phyloP scores from a whole-genome alignment of 2,113 vertebrate species.

The Xenus cinereus region DNA sequence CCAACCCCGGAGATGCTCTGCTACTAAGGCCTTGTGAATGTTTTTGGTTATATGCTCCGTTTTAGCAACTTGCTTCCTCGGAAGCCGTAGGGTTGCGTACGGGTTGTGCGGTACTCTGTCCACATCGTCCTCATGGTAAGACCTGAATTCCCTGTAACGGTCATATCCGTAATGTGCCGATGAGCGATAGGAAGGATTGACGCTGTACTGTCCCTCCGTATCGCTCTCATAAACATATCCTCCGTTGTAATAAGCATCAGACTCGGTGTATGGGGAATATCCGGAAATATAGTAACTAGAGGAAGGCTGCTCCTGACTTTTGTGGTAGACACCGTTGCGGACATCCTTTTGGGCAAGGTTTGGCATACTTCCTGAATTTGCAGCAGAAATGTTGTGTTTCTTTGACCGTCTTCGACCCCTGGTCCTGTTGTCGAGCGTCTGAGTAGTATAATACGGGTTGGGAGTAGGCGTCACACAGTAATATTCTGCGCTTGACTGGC shows the following conservation, averaged over 20 bases:
- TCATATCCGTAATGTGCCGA: conserved; percentile 78
- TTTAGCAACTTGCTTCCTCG: conserved; percentile 78
- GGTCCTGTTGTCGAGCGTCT: conserved; percentile 78
- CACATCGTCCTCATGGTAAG: conserved; percentile 80
- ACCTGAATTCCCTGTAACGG: conserved; percentile 67
- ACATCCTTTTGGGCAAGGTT: conserved; percentile 88
- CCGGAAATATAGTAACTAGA: conserved; percentile 87
- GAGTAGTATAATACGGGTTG: conserved; percentile 75
- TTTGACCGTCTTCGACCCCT: conserved; percentile 82
- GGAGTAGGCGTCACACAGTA: conserved; percentile 68
- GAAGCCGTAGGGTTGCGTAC: conserved; percentile 88
- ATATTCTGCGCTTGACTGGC: conserved; percentile 92
- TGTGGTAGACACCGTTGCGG: conserved; percentile 74
- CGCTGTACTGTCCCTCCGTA: conserved; percentile 89
- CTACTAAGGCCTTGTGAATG: conserved; percentile 90
- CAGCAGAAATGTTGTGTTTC: conserved; percentile 81
- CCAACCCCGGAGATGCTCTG: conserved; percentile 92
- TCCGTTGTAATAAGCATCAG: conserved; percentile 79
- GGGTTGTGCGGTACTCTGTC: conserved; percentile 83
- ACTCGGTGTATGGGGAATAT: conserved; percentile 77
- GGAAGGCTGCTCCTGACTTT: conserved; percentile 75
- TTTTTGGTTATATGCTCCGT: conserved; percentile 84
- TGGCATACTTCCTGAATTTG: conserved; percentile 93
- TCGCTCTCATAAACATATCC: conserved; percentile 86
- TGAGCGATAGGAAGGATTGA: conserved; percentile 84